Percentiles rank a stretch among this genome's conserved stretches.
These are phyloP conservation scores for Alauda arvensis DNA, from an alignment of 2,797 vertebrate genomes.

Conservation along the genomic window DNA sequence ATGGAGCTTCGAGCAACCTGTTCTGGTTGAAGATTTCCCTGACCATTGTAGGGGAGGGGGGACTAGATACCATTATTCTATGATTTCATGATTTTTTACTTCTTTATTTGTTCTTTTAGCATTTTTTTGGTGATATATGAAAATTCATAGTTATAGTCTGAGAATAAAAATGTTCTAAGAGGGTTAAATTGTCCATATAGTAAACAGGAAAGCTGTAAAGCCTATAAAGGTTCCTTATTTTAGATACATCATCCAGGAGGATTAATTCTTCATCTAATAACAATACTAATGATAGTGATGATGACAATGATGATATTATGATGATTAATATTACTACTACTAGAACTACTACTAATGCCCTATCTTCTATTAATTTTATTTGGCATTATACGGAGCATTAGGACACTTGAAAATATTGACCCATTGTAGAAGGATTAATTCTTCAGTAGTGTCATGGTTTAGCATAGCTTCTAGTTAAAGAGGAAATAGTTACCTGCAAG, in stretches of 20 bases:
- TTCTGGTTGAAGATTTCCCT: not conserved
- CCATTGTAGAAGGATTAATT: not conserved
- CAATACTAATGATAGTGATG: not conserved
- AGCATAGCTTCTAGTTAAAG: too few relatives aligned
- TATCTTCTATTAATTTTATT: not conserved
- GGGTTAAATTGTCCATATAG: not conserved
- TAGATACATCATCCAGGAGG: not conserved
- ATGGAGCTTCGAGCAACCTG: not conserved
- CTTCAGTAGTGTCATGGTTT: not conserved
- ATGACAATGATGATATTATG: not conserved
- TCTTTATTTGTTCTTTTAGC: not conserved
- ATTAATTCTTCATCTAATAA: not conserved
- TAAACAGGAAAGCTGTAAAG: not conserved
- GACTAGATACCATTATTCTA: not conserved
- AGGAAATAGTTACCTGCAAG: too few relatives aligned
- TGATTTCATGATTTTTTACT: not conserved
- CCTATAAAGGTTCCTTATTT: not conserved
- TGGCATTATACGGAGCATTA: not conserved
- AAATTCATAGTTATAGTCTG: not conserved
- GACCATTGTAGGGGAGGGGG: fast-evolving
- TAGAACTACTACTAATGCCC: too few relatives aligned
- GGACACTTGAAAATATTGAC: not conserved
- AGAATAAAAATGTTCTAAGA: not conserved
- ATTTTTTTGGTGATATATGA: not conserved
- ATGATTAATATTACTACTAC: not conserved